Evolutionary conservation across 2,113 vertebrate species (phyloP), one percentile per base, ranked within the genome.

Genomic region (Hydrolagus affinis): DNA sequence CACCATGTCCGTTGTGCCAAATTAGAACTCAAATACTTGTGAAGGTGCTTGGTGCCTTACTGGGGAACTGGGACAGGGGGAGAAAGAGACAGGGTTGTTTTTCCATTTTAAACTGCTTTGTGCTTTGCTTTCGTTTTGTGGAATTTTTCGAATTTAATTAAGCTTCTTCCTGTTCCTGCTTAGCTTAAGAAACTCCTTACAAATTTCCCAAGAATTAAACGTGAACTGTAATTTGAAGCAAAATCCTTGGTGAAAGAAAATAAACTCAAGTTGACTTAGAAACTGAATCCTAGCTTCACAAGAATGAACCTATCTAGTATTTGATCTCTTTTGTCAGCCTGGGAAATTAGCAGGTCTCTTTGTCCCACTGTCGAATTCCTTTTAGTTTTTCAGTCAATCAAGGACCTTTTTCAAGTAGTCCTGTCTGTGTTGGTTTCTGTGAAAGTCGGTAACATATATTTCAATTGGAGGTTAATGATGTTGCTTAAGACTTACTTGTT

Each of bases 161-260:
- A 3, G 17, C 28, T 17, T 32, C 15, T 83, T 23, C 30, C 59
- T 25, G 15, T 19, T 28, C 0, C 76, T 80, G n/a, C 23, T 62
- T 25, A 25, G 23, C 44, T 80, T 30, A 64, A 30, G 23, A 66
- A 83, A 83, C 78, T 83, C 28, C 23, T 78, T 78, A 62, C 76
- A 64, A 80, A 28, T 83, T 83, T 83, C 78, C 59, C 62, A 32
- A 68, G 62, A 83, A 66, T 66, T 66, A 66, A 66, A 66, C 66
- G 60, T 83, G 66, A 83, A 9, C 66, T 60, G 25, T 28, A 66
- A 68, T 68, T 15, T 8, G 11, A 4, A 25, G 30, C 30, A 12
- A 66, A 66, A 19, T 64, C 60, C 30, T 62, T 60, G 30, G 66
- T 68, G 62, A 17, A 68, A 30, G 14, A 83, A 17, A 68, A 28